Evolutionary conservation across 2,888 invertebrate species (phyloP).

Genomic region (Arrhopalites spinosus): DNA sequence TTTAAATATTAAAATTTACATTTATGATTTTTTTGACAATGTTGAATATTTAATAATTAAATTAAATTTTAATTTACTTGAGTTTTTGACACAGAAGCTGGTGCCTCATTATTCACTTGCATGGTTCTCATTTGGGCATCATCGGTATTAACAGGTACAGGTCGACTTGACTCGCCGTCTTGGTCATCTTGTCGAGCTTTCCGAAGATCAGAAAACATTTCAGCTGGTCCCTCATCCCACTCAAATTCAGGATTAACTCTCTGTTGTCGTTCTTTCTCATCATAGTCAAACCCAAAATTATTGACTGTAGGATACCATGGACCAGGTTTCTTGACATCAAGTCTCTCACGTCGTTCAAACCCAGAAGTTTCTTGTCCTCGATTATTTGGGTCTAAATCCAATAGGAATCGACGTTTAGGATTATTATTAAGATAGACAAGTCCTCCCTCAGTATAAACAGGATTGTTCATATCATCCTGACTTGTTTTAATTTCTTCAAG

Average conservation of each 20-base stretch:
- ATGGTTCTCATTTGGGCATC: background rate
- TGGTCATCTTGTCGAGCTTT: background rate
- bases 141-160: background rate
- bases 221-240: conserved; percentile 58
- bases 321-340: conserved; percentile 95
- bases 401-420: conserved; percentile 37
- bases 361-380: conserved; percentile 60
- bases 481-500: background rate
- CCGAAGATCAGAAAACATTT: conserved; percentile 40
- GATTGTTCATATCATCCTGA: conserved; percentile 16
- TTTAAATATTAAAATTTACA: background rate
- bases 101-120: no score
- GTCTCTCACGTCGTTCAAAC: conserved; percentile 84
- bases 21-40: background rate
- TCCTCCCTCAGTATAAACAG: conserved; percentile 68
- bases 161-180: no score
- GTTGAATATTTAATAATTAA: background rate
- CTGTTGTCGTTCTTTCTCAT: conserved; percentile 19
- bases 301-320: conserved; percentile 74
- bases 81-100: background rate
- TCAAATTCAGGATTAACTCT: conserved; percentile 59
- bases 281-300: conserved; percentile 63
- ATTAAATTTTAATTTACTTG: no score
- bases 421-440: conserved; percentile 61
- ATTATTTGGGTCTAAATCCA: conserved; percentile 17